These are phyloP conservation scores for Tyria jacobaeae DNA, from an alignment of 2,888 invertebrate genomes.

Conservation along the genomic window DNA sequence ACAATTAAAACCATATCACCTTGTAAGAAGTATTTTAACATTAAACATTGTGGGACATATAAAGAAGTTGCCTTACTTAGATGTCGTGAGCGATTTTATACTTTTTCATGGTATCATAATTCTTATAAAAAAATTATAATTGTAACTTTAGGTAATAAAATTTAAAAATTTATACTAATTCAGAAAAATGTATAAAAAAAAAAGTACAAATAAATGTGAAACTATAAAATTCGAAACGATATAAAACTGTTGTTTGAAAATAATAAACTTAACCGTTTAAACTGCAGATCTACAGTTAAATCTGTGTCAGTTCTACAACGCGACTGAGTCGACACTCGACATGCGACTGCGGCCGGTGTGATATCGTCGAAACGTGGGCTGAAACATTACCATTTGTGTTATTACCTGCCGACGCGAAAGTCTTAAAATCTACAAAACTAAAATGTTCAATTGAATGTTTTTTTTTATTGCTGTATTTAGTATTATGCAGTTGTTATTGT, in stretches of 20 bases:
- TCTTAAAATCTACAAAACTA: not conserved
- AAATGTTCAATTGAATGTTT: not conserved
- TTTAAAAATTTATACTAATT: not conserved
- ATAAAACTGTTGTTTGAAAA: constrained; percentile 27
- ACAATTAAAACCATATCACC: no score
- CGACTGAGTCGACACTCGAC: not conserved
- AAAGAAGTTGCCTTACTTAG: no score
- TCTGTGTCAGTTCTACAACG: not conserved
- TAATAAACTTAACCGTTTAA: constrained; percentile 4
- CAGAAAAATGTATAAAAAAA: not conserved
- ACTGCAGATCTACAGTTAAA: constrained; percentile 12
- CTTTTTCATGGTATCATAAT: no score
- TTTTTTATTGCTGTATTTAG: not conserved
- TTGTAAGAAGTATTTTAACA: no score
- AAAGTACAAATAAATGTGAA: not conserved
- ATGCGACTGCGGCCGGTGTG: not conserved
- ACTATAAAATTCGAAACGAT: constrained; percentile 6
- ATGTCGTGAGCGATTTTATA: no score
- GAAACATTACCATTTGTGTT: not conserved
- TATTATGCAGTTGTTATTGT: no score
- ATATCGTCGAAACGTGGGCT: not conserved
- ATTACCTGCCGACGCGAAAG: constrained; percentile 4
- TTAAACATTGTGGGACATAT: no score
- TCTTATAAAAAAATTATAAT: no score
- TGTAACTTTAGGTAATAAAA: no score